Evolutionary conservation across 2,888 invertebrate species (phyloP), one percentile per base, ranked within the genome.

Genomic region (Chelonus formosanus): DNA sequence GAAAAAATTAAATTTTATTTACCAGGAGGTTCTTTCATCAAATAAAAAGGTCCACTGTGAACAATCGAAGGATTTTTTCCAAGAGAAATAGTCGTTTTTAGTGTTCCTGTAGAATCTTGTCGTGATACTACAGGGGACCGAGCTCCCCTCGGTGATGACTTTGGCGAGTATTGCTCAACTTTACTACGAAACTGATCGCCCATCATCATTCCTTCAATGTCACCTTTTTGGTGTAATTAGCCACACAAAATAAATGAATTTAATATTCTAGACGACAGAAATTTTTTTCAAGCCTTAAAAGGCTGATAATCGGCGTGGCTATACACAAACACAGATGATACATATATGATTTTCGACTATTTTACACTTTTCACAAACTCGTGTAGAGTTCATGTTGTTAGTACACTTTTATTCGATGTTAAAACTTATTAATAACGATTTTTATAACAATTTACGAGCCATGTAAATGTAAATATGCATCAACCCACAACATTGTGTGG

Each of bases 1-100:
- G 48, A 5, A 62, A 55, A 40, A 7, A 20, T 34, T 45, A n/a
- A 58, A 59, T 47, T 5, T 1, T 8, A 61, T 73, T 80, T 87
- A 94, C 95, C 92, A 87, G 95, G 95, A 81, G 95, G 94, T 86
- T 96, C 96, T 89, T 96, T 96, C 92, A 97, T 95, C 85, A 98
- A 92, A 88, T 98, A 98, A 86, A 98, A 98, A 78, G 97, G 97
- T 80, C 97, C 97, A 86, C 95, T 95, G 85, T 96, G 96, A 85
- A 97, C 95, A 78, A 98, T 97, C 67, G 97, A 94, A 66, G 98
- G 97, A 84, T 96, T 97, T 86, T 97, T 97, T 76, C 97, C 97
- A 74, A 98, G 87, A 72, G 96, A 95, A 87, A 98, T 98, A 76
- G 97, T 98, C 76, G 97, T 97, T 88, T 97, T 97, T 75, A 98